Conservation (phyloP, 2,888 invertebrate genomes). For the Diaperis boleti region DNA sequence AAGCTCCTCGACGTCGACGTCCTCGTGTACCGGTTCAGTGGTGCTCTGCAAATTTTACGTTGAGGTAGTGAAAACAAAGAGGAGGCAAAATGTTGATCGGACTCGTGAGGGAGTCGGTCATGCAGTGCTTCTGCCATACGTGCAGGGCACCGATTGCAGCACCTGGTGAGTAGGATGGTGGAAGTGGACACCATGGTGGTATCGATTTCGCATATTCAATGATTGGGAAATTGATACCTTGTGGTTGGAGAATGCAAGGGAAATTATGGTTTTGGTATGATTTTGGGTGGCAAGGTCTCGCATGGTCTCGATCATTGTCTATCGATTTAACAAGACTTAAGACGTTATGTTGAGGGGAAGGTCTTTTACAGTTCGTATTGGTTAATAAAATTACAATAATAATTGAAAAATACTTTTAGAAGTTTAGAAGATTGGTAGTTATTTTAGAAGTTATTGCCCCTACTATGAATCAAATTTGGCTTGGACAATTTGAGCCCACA, state of each 20-base stretch:
- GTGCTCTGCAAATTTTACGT: slow-evolving; percentile 33
- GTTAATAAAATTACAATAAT: no score
- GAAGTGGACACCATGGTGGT: slow-evolving; percentile 5
- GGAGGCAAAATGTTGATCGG: slow-evolving; percentile 82
- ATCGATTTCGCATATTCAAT: slow-evolving; percentile 11
- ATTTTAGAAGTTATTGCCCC: no score
- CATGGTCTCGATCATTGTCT: neutral
- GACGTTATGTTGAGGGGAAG: no score
- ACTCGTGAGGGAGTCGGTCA: slow-evolving; percentile 90
- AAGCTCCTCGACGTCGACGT: slow-evolving; percentile 20
- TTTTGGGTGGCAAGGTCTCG: neutral
- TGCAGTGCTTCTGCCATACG: slow-evolving; percentile 95
- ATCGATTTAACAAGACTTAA: no score
- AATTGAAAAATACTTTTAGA: no score
- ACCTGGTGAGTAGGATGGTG: slow-evolving; percentile 73
- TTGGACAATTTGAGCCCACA: no score
- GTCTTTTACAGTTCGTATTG: no score
- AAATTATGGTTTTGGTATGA: neutral
- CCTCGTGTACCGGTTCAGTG: slow-evolving; percentile 12
- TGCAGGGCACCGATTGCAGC: slow-evolving; percentile 87
- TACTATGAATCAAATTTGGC: no score
- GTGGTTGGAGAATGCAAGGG: neutral
- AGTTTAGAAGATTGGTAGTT: no score
- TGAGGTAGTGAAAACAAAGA: slow-evolving; percentile 21
- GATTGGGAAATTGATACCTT: neutral